A percentile compares a stretch with the other conserved stretches of the same genome.
These are phyloP conservation scores for Glareola pratincola DNA, from an alignment of 2,113 vertebrate genomes.

Conservation along the genomic window DNA sequence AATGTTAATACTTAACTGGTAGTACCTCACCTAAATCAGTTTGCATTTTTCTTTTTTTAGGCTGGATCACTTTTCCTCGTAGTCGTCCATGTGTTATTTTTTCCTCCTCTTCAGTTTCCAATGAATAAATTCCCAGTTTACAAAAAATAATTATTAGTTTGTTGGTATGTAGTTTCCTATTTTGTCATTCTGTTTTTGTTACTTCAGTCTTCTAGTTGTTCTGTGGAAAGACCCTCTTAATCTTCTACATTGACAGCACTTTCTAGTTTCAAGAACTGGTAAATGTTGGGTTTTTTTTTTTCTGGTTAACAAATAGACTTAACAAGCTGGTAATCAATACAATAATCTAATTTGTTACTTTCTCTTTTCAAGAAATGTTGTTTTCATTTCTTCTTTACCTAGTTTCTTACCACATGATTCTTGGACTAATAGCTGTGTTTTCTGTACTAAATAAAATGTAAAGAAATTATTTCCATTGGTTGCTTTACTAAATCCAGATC, in stretches of 20 bases:
- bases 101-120: not conserved
- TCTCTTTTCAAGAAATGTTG: not conserved
- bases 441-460: not conserved
- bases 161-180: not conserved
- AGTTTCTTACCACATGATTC: not conserved
- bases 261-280: not conserved
- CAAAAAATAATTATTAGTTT: not conserved
- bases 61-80: not conserved
- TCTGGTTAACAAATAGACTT: not conserved
- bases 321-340: not conserved
- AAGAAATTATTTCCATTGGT: not conserved
- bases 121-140: not conserved
- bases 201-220: not conserved
- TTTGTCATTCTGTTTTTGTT: not conserved
- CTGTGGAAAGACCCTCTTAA: not conserved
- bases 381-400: not conserved
- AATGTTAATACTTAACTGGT: not conserved
- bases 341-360: not conserved
- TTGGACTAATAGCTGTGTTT: not conserved
- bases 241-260: not conserved
- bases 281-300: not conserved
- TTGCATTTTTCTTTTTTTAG: not conserved
- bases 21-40: not conserved
- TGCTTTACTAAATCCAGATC: not conserved
- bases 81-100: not conserved